Base-by-base conservation (phyloP, 2,797 vertebrate species). In the Iguana delicatissima region DNA sequence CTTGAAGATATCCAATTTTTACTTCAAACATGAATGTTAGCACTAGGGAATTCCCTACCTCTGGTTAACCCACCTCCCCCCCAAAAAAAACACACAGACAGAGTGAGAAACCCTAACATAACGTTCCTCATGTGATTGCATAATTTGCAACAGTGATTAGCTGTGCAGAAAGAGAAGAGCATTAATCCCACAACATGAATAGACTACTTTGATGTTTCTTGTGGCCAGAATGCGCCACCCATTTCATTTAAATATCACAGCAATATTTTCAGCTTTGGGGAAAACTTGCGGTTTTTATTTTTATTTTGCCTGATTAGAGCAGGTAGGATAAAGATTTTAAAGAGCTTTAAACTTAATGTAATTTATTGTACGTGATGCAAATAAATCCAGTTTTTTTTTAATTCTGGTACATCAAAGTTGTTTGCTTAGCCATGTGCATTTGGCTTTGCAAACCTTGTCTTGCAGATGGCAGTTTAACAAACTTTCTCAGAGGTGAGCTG, bases 231-330 rank as follows among this genome's bases (percentile, higher is more conserved):
- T 95, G 95, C 89, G 95, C 95, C 97, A 96, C 96, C 97, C 97
- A 97, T 91, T 91, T 98, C 96, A 98, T 99, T 98, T 98, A 97
- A 99, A 99, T 98, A 98, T 98, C 98, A 98, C 95, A 98, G 97
- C 93, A 96, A 97, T 96, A 97, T 85, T 86, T 95, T 95, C 96
- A 92, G 96, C 96, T 95, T 95, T 94, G 94, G 96, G 97, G 97
- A 98, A 97, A 92, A 96, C 96, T 87, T 95, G 95, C 96, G 92
- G 10, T 1, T 0, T 6, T 91, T 96, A 97, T 96, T 29, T 50
- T 29, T 59, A 64, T 82, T 98, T 97, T 96, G 92, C 92, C 88
- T 98, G 97, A 97, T 98, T 98, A 97, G 96, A 97, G 97, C 96
- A 98, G 97, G 97, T 98, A 96, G 97, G 96, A 95, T 96, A 96